A percentile compares a stretch with the other conserved stretches of the same genome.
These are phyloP conservation scores for Prionailurus viverrinus DNA, from an alignment of 2,113 vertebrate genomes.

Conservation along the genomic window DNA sequence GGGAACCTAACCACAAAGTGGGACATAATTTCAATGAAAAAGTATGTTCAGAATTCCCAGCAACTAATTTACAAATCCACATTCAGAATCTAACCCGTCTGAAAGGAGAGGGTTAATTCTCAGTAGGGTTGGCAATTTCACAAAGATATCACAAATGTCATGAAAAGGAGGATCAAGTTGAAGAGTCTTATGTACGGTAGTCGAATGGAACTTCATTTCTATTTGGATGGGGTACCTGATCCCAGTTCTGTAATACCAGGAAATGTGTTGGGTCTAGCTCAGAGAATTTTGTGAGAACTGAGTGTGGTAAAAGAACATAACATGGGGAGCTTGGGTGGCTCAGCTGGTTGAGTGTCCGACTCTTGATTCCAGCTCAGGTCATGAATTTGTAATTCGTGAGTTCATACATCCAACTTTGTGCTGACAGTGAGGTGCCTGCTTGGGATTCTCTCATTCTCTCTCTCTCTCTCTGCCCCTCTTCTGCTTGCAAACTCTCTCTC, in stretches of 20 bases:
- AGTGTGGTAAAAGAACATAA: background rate
- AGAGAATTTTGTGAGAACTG: background rate
- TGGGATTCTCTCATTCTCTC: too few relatives aligned
- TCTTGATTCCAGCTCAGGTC: too few relatives aligned
- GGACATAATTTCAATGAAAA: background rate
- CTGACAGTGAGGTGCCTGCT: too few relatives aligned
- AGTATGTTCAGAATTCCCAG: background rate
- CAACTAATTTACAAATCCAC: background rate
- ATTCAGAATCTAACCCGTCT: background rate
- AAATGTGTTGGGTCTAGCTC: background rate
- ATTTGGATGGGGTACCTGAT: background rate
- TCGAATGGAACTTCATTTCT: fast-evolving
- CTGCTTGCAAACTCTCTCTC: too few relatives aligned
- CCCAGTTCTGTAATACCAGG: background rate
- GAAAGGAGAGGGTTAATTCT: background rate
- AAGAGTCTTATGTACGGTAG: fast-evolving
- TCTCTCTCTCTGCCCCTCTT: too few relatives aligned
- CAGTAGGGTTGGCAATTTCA: background rate
- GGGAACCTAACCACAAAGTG: background rate
- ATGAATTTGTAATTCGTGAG: too few relatives aligned
- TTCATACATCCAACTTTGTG: too few relatives aligned
- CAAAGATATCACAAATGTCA: background rate
- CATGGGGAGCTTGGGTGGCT: too few relatives aligned
- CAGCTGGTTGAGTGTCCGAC: too few relatives aligned
- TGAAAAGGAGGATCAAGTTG: fast-evolving